Evolutionary conservation across 2,888 invertebrate species (phyloP), one percentile per base, ranked within the genome.

Genomic region (Epinotia demarniana): DNA sequence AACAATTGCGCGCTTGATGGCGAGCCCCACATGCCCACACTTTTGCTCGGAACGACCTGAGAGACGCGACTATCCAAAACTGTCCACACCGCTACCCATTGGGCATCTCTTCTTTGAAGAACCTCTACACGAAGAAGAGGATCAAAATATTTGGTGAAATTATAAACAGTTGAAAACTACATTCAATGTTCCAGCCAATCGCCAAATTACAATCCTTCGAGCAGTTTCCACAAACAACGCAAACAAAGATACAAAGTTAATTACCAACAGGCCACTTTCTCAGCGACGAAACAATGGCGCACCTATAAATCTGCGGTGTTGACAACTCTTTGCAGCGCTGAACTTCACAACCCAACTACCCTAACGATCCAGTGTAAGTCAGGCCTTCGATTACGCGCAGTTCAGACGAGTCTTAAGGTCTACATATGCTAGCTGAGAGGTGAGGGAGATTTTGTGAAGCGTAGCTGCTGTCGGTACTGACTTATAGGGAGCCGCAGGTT

Each of bases 301-400:
- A 13, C 49, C 60, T 61, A 75, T 75, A 75, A 75, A 72, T 75
- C 72, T 55, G 61, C 67, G 58, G 64, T 60, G 67, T 57, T 62
- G 75, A 75, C 75, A 75, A 61, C 75, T 61, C 72, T 68, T 72
- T 72, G 53, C 53, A 53, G 53, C n/a, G n/a, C n/a, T n/a, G 8
- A n/a, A n/a, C 8, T 46, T 49, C 49, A 49, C 49, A 49, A 49
- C 49, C 5, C 49, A 46, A 46, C 49, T 16, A 49, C 53, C 16
- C 16, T 53, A 53, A n/a, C 5, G 1, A 8, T 8, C 53, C n/a
- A 53, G 53, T 53, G 2, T 53, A n/a, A 6, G 16, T n/a, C 39
- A n/a, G 53, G 53, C 53, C 53, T n/a, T n/a, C n/a, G 53, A n/a
- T n/a, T 53, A 53, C n/a, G 5, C 2, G 53, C 53, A 53, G 16